These are phyloP conservation scores for Anthonomus grandis DNA, from an alignment of 1,140 invertebrate species.

Conservation along the genomic window DNA sequence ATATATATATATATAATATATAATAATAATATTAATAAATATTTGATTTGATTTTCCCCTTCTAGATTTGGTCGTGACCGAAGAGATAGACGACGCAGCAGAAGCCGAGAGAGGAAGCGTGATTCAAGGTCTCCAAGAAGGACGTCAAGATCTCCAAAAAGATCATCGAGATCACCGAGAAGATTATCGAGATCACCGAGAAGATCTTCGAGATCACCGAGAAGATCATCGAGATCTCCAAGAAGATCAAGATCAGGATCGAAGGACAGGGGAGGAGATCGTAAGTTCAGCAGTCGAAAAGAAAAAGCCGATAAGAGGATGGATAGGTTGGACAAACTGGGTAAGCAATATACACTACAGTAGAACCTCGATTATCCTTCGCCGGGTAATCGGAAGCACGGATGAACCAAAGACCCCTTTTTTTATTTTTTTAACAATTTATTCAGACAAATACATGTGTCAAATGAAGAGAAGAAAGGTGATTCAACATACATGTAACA, in stretches of 20 bases:
- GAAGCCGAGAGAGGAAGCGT: conserved; percentile 26
- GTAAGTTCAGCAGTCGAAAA: conserved; percentile 15
- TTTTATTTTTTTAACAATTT: too few relatives aligned
- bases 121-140: conserved; percentile 40
- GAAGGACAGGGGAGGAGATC: conserved; percentile 17
- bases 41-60: neutral
- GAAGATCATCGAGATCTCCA: conserved; percentile 32
- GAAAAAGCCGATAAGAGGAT: conserved; percentile 27
- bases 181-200: too few relatives aligned
- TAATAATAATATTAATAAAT: neutral
- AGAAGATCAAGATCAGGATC: conserved; percentile 28
- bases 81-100: conserved; percentile 21
- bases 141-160: conserved; percentile 38
- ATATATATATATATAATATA: neutral
- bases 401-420: too few relatives aligned
- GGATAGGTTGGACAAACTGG: conserved; percentile 25
- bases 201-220: conserved; percentile 20
- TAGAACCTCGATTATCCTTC: too few relatives aligned
- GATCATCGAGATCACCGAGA: conserved; percentile 2
- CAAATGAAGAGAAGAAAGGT: too few relatives aligned
- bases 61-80: conserved; percentile 20
- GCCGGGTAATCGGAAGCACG: too few relatives aligned
- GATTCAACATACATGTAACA: too few relatives aligned
- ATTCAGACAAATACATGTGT: too few relatives aligned
- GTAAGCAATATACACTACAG: conserved; percentile 3